Conservation (phyloP, 2,888 invertebrate genomes). For the Sylvicola cinctus region DNA sequence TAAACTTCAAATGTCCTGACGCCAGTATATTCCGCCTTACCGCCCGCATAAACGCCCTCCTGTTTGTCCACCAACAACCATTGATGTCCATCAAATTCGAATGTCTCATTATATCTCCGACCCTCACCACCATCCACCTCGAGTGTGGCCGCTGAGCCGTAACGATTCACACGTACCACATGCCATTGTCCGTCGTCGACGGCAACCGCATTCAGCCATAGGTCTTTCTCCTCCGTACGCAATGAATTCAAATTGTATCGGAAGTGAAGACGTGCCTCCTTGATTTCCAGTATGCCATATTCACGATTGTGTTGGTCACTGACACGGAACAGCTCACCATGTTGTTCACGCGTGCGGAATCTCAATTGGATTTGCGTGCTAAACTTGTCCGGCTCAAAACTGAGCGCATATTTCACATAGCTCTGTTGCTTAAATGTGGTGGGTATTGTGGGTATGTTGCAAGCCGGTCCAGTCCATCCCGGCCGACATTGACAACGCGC, state of each 20-base stretch:
- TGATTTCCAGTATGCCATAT: conserved; percentile 81
- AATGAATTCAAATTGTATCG: conserved; percentile 82
- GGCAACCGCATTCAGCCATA: conserved; percentile 74
- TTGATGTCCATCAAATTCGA: conserved; percentile 75
- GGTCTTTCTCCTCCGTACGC: conserved; percentile 72
- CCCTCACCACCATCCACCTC: conserved; percentile 93
- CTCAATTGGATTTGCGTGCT: conserved; percentile 82
- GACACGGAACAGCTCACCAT: conserved; percentile 83
- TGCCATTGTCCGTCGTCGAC: conserved; percentile 97
- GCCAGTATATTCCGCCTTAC: conserved; percentile 87
- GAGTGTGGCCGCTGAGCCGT: conserved; percentile 79
- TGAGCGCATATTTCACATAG: conserved; percentile 90
- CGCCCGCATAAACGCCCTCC: conserved; percentile 88
- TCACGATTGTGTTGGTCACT: conserved; percentile 87
- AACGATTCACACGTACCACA: conserved; percentile 73
- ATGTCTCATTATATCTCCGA: conserved; percentile 78
- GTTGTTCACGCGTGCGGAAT: conserved; percentile 82
- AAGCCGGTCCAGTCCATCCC: conserved; percentile 84
- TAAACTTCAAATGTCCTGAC: conserved; percentile 86
- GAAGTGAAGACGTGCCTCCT: conserved; percentile 75
- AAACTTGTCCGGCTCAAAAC: conserved; percentile 82
- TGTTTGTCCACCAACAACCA: conserved; percentile 85
- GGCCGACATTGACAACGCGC: conserved; percentile 87
- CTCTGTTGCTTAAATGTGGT: conserved; percentile 86
- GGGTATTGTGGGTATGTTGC: conserved; percentile 66